A percentile compares a stretch with the other conserved stretches of the same genome.
Conservation (phyloP, 2,888 invertebrate genomes). For the Linyphia triangularis region DNA sequence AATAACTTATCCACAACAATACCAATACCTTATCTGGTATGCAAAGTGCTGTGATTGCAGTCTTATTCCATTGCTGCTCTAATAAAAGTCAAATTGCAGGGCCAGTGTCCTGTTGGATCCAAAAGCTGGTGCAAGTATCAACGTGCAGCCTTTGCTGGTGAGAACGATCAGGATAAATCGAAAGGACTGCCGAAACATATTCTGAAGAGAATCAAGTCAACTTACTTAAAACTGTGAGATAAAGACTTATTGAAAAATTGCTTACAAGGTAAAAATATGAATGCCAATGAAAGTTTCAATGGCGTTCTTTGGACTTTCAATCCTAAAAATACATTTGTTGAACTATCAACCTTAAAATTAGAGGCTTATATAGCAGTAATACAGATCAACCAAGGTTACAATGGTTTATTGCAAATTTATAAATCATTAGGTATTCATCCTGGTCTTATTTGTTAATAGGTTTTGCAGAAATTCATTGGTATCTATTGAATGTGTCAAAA, state of each 20-base stretch:
- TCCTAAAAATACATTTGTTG: constrained; percentile 11
- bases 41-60: too few relatives aligned
- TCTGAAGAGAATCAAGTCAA: neutral
- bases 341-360: too few relatives aligned
- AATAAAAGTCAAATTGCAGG: neutral
- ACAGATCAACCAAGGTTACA: neutral
- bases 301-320: neutral
- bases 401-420: too few relatives aligned
- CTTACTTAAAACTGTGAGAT: neutral
- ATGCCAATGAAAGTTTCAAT: constrained; percentile 8
- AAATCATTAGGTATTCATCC: too few relatives aligned
- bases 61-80: constrained; percentile 5
- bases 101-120: neutral
- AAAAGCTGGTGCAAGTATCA: neutral
- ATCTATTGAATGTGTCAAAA: too few relatives aligned
- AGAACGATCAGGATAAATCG: neutral
- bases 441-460: too few relatives aligned
- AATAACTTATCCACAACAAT: too few relatives aligned
- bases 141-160: neutral
- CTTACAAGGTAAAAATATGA: neutral
- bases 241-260: neutral
- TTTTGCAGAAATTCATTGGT: too few relatives aligned
- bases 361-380: neutral
- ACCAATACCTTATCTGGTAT: too few relatives aligned
- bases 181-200: neutral